Evolutionary conservation across 2,797 vertebrate species (phyloP).

Genomic region (Ctenopoma multispine): DNA sequence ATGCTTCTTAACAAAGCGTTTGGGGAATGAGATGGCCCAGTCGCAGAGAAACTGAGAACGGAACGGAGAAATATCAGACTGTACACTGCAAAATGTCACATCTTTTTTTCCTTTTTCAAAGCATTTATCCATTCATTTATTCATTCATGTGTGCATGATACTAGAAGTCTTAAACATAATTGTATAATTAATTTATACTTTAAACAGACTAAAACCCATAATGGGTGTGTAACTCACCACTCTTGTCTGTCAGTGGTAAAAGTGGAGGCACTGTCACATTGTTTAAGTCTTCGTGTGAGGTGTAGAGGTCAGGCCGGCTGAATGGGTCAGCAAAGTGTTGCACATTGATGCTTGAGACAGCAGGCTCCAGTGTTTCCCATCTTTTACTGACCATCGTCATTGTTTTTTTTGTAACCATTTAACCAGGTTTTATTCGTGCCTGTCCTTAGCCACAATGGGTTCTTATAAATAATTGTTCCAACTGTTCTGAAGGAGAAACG

Average conservation of each 20-base stretch:
- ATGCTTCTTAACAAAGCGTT: constrained; percentile 43
- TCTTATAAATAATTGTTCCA: no score
- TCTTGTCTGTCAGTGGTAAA: background rate
- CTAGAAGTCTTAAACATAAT: background rate
- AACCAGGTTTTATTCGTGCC: no score
- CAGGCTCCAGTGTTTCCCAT: no score
- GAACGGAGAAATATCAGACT: constrained; percentile 30
- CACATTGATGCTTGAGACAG: background rate
- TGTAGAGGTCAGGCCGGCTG: background rate
- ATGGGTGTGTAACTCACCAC: no score
- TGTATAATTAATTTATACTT: no score
- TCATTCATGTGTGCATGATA: background rate
- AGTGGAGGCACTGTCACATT: no score
- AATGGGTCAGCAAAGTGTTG: background rate
- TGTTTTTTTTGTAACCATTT: no score
- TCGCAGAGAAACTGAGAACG: constrained; percentile 14
- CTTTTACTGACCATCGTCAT: no score
- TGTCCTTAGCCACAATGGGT: no score
- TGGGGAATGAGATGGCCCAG: constrained; percentile 33
- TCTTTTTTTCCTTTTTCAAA: background rate
- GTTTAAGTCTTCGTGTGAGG: no score
- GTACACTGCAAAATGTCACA: background rate
- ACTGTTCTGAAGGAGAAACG: no score
- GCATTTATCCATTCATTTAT: background rate
- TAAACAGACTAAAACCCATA: background rate